Percentiles rank a stretch among this genome's conserved stretches.
Conservation (phyloP, 2,797 vertebrate species). For the Enteromius anoplus region DNA sequence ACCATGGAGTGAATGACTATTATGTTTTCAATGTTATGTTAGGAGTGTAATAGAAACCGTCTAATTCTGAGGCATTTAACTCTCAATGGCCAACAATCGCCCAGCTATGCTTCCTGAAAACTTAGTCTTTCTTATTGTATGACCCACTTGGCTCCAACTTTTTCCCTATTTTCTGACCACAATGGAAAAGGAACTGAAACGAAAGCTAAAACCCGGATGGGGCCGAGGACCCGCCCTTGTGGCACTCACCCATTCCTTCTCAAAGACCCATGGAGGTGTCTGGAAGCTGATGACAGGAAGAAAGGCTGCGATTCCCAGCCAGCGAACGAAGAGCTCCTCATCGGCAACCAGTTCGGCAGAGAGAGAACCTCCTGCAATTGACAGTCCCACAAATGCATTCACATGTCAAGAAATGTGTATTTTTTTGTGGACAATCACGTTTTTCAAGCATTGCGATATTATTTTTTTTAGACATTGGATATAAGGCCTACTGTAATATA, state of each 20-base stretch:
- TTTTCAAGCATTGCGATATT: background rate
- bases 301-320: constrained; percentile 87
- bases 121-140: background rate
- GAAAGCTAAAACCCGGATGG: background rate
- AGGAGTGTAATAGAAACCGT: background rate
- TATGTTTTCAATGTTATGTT: constrained; percentile 32
- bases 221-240: background rate
- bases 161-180: background rate
- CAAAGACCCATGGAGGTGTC: constrained; percentile 86
- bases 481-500: background rate
- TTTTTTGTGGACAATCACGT: background rate
- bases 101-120: background rate
- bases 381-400: background rate
- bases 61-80: background rate
- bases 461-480: background rate
- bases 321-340: constrained; percentile 87
- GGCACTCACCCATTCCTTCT: constrained; percentile 79
- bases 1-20: constrained; percentile 44
- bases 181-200: background rate
- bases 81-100: background rate
- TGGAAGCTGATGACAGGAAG: constrained; percentile 89
- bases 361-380: constrained; percentile 81
- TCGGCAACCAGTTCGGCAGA: constrained; percentile 74
- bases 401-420: background rate
- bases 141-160: background rate